Evolutionary conservation across 1,140 invertebrate genomes (phyloP).

Genomic region (Ips typographus): DNA sequence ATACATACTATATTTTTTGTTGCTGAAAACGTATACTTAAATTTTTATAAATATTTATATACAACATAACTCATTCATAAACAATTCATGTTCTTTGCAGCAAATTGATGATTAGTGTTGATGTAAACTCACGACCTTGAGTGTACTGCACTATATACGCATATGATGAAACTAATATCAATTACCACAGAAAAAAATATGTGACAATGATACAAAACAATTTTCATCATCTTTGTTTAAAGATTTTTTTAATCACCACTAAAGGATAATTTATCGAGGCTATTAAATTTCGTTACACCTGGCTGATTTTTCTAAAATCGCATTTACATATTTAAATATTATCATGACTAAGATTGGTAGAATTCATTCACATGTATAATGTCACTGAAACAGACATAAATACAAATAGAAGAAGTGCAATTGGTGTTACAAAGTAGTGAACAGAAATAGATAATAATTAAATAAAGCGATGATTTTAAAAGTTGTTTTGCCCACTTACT

Average conservation of each 20-base stretch:
- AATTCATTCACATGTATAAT: too few relatives aligned
- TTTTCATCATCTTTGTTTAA: background rate
- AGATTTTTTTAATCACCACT: background rate
- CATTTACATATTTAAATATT: conserved; percentile 1
- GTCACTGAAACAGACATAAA: too few relatives aligned
- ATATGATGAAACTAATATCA: background rate
- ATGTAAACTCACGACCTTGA: conserved; percentile 1
- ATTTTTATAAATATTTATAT: conserved; percentile 13
- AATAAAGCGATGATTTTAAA: too few relatives aligned
- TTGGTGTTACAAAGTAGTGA: too few relatives aligned
- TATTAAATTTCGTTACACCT: conserved; percentile 1
- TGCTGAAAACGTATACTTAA: background rate
- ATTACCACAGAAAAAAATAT: background rate
- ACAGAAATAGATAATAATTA: too few relatives aligned
- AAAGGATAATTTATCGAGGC: background rate
- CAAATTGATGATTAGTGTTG: background rate
- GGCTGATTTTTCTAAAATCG: background rate
- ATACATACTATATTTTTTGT: too few relatives aligned
- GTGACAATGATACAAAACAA: background rate
- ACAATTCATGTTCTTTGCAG: background rate
- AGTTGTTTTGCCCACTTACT: too few relatives aligned
- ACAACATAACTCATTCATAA: background rate
- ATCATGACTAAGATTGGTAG: too few relatives aligned
- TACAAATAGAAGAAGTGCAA: too few relatives aligned
- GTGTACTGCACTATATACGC: background rate